phyloP scores from a whole-genome alignment of 2,797 vertebrate species.

The Phrynocephalus forsythii region DNA sequence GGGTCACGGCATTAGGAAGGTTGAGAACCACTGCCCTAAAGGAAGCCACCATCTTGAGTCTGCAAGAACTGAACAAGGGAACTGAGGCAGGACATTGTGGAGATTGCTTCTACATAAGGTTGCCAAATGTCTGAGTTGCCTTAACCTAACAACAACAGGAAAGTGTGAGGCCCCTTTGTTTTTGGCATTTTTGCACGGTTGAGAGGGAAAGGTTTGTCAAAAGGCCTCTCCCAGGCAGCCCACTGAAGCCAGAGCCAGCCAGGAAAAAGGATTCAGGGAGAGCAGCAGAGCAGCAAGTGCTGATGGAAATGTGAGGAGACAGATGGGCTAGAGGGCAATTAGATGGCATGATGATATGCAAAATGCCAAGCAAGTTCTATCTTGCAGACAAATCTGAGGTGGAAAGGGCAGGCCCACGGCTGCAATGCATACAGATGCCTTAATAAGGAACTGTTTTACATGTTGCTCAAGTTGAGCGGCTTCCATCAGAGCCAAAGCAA shows the following conservation, averaged over 20 bases:
- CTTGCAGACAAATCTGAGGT: slow-evolving; percentile 47
- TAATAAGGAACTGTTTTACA: slow-evolving; percentile 33
- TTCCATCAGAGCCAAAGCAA: not conserved
- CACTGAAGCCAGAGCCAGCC: slow-evolving; percentile 10
- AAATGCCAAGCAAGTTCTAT: slow-evolving; percentile 56
- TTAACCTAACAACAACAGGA: no score
- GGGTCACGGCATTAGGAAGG: no score
- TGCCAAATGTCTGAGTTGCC: no score
- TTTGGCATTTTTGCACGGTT: slow-evolving; percentile 32
- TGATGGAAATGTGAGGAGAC: slow-evolving; percentile 47
- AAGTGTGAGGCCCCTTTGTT: not conserved
- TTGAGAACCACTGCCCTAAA: no score
- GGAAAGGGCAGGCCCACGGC: slow-evolving; percentile 39
- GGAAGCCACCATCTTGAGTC: slow-evolving; percentile 3
- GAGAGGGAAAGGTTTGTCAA: slow-evolving; percentile 12
- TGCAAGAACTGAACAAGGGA: no score
- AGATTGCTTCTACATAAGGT: no score
- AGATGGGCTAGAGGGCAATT: slow-evolving; percentile 44
- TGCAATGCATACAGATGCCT: slow-evolving; percentile 38
- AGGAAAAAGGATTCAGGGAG: slow-evolving; percentile 25
- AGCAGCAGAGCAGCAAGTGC: slow-evolving; percentile 21
- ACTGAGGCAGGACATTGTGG: no score
- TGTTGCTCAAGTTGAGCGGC: not conserved
- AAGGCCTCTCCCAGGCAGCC: slow-evolving; percentile 7
- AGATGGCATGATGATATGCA: slow-evolving; percentile 17